Evolutionary conservation across 1,140 invertebrate genomes (phyloP).

Genomic region (Monochamus saltuarius): DNA sequence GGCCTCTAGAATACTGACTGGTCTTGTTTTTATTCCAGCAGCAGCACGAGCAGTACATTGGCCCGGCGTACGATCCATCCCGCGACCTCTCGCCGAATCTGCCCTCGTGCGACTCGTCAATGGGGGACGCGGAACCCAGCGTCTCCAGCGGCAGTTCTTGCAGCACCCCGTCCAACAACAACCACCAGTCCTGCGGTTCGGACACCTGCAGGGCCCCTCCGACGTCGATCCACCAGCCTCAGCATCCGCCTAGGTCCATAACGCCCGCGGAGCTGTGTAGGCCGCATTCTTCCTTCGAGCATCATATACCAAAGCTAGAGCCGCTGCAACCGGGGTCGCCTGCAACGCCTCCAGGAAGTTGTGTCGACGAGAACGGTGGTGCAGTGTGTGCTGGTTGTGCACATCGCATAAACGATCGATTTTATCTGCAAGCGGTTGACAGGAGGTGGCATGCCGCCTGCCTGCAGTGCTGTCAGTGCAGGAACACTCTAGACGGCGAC

Average conservation of each 20-base stretch:
- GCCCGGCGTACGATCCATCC: slow-evolving; percentile 67
- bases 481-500: slow-evolving; percentile 84
- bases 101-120: slow-evolving; percentile 61
- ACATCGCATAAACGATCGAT: slow-evolving; percentile 79
- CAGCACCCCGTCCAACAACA: slow-evolving; percentile 51
- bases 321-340: slow-evolving; percentile 52
- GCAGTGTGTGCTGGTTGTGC: slow-evolving; percentile 85
- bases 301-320: slow-evolving; percentile 58
- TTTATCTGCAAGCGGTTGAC: slow-evolving; percentile 90
- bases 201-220: slow-evolving; percentile 44
- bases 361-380: slow-evolving; percentile 48
- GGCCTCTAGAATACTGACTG: too few relatives aligned
- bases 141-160: slow-evolving; percentile 55
- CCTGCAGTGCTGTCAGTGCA: slow-evolving; percentile 88
- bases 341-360: slow-evolving; percentile 46
- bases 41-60: slow-evolving; percentile 63
- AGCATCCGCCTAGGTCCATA: slow-evolving; percentile 39
- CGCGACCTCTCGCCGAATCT: slow-evolving; percentile 71
- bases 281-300: slow-evolving; percentile 46
- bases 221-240: slow-evolving; percentile 12
- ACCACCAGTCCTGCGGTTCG: slow-evolving; percentile 48
- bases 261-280: slow-evolving; percentile 41
- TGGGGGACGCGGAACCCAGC: slow-evolving; percentile 60
- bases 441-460: slow-evolving; percentile 91
- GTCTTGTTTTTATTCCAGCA: slow-evolving; percentile 53